Conservation (phyloP, 2,113 vertebrate genomes). For the Hippotragus niger region DNA sequence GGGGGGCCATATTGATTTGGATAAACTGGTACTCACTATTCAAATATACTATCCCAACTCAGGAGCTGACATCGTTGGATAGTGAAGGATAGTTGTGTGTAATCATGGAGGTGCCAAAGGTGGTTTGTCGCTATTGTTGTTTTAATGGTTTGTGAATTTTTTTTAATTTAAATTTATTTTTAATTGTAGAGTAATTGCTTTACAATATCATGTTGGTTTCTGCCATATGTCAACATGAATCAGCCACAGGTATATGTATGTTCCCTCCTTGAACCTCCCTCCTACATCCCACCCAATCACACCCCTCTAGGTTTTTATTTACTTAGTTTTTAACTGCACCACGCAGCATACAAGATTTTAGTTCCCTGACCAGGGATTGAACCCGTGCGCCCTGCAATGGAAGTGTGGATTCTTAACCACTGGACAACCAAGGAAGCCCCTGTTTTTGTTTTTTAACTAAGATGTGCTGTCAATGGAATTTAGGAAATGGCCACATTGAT, state of each 20-base stretch:
- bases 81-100: background rate
- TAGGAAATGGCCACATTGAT: background rate
- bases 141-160: background rate
- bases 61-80: background rate
- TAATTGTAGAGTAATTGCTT: background rate
- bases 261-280: background rate
- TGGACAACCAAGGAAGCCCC: background rate
- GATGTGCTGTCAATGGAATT: background rate
- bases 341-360: background rate
- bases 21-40: background rate
- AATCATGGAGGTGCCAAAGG: background rate
- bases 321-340: background rate
- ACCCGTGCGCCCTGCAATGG: accelerated
- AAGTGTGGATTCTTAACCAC: background rate
- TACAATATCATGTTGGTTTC: background rate
- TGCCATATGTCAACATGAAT: background rate
- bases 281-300: background rate
- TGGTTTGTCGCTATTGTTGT: background rate
- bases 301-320: background rate
- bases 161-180: background rate
- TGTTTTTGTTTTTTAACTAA: background rate
- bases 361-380: background rate
- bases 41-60: background rate
- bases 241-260: background rate
- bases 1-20: background rate